These are phyloP conservation scores for Drosophila serrata DNA, from an alignment of 1,140 invertebrate species.

Conservation along the genomic window DNA sequence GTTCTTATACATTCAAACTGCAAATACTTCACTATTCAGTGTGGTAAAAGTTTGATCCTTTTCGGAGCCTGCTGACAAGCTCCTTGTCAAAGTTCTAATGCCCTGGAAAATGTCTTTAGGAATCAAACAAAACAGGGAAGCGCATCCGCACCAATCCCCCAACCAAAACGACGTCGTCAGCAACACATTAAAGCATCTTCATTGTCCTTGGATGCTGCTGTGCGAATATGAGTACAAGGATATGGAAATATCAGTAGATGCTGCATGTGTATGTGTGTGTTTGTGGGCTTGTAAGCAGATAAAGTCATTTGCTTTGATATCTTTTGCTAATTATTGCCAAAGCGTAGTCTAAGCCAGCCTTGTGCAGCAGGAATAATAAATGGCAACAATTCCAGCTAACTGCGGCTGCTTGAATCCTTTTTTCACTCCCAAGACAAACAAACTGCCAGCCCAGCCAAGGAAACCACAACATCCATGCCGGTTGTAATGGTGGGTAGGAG, in stretches of 20 bases:
- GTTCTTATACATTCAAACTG: background rate
- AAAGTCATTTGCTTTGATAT: conserved; percentile 84
- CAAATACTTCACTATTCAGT: conserved; percentile 2
- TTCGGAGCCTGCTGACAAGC: conserved; percentile 1
- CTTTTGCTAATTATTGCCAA: conserved; percentile 81
- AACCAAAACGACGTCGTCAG: conserved; percentile 35
- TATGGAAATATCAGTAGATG: conserved; percentile 21
- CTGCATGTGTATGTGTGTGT: conserved; percentile 14
- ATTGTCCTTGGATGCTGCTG: conserved; percentile 63
- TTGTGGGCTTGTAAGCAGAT: conserved; percentile 69
- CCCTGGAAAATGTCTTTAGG: conserved; percentile 31
- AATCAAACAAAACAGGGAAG: conserved; percentile 33
- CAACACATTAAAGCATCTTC: conserved; percentile 72
- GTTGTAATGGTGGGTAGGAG: background rate
- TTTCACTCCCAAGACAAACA: conserved; percentile 51
- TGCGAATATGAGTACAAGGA: conserved; percentile 22
- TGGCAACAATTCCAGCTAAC: conserved; percentile 81
- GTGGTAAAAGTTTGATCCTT: conserved; percentile 5
- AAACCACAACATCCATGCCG: conserved; percentile 56
- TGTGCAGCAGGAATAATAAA: conserved; percentile 70
- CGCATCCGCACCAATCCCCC: conserved; percentile 27
- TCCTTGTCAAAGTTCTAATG: conserved; percentile 25
- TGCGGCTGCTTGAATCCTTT: conserved; percentile 77
- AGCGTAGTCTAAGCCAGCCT: conserved; percentile 70
- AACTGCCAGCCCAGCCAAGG: conserved; percentile 12